Percentiles rank a stretch among this genome's conserved stretches.
Evolutionary conservation across 2,113 vertebrate genomes (phyloP).

Genomic region (Chloroceryle aenea): DNA sequence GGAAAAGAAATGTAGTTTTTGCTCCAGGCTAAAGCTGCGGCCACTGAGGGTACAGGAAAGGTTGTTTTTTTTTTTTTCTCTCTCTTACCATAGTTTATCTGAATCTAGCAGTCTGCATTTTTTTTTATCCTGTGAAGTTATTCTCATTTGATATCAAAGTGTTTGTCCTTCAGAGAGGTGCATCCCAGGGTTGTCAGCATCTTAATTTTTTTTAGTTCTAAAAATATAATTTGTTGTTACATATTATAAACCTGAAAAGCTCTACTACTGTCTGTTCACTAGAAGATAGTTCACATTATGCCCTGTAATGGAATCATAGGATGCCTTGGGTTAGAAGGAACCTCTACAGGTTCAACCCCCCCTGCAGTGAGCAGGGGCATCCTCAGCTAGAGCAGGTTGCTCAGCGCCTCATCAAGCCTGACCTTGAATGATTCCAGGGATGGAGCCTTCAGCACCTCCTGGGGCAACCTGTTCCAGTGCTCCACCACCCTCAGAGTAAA

Average conservation of each 20-base stretch:
- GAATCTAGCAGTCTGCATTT: neutral
- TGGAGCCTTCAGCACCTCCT: too few species aligned
- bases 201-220: neutral
- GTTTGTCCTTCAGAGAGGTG: neutral
- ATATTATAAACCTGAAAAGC: neutral
- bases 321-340: too few species aligned
- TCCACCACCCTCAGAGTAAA: too few species aligned
- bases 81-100: neutral
- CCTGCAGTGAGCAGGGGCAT: too few species aligned
- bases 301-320: neutral
- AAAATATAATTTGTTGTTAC: neutral
- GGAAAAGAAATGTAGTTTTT: conserved; percentile 16
- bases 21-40: neutral
- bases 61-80: neutral
- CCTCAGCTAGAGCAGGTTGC: too few species aligned
- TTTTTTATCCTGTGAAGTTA: neutral
- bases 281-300: neutral
- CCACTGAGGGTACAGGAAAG: neutral
- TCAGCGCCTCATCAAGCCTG: too few species aligned
- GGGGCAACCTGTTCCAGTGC: too few species aligned
- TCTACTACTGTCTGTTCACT: neutral
- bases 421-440: too few species aligned
- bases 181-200: neutral
- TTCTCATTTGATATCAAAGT: neutral
- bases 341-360: too few species aligned